Conservation (phyloP, 2,113 vertebrate species). For the Athene noctua region DNA sequence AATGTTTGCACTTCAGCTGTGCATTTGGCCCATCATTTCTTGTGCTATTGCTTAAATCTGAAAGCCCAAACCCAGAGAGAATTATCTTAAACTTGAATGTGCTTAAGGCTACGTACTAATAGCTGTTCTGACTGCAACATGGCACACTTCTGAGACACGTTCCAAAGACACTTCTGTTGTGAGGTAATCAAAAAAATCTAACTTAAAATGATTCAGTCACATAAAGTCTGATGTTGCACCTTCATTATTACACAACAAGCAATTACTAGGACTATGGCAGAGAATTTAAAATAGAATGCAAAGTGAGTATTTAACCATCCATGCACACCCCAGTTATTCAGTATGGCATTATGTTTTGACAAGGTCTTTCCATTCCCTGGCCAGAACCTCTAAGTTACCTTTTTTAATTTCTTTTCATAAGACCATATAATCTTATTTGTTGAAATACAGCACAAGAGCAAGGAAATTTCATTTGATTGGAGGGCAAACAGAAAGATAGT, state of each 20-base stretch:
- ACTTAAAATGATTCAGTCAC: not conserved
- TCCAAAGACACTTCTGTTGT: not conserved
- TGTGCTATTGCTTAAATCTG: not conserved
- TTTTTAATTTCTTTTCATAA: not conserved
- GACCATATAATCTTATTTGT: not conserved
- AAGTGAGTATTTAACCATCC: not conserved
- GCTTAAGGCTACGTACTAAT: not conserved
- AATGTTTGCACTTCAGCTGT: not conserved
- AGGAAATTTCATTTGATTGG: not conserved
- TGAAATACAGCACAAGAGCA: not conserved
- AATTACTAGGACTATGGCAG: not conserved
- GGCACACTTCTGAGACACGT: not conserved
- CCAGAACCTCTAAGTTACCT: not conserved
- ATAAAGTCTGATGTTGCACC: not conserved
- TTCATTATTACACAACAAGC: not conserved
- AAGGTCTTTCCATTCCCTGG: not conserved
- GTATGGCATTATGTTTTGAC: not conserved
- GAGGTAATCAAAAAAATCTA: not conserved
- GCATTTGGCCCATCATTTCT: not conserved
- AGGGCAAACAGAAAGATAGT: not conserved
- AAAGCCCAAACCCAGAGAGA: not conserved
- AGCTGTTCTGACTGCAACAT: not conserved
- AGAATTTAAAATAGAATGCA: not conserved
- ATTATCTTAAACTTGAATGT: not conserved
- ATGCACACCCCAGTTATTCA: not conserved